Conservation (phyloP, 2,113 vertebrate genomes). For the Bubalus kerabau region DNA sequence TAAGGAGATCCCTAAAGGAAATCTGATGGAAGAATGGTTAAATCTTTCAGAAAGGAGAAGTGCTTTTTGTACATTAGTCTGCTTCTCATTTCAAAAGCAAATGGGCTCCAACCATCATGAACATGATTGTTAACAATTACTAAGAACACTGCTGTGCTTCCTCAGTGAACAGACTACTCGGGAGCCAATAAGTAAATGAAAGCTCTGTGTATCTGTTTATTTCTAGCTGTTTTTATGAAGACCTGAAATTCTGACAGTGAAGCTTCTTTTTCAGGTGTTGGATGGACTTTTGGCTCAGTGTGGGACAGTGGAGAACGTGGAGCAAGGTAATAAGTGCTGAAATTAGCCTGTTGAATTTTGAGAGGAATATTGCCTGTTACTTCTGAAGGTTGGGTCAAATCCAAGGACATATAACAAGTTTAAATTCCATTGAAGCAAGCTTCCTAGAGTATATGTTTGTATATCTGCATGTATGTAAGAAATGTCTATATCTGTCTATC, state of each 20-base stretch:
- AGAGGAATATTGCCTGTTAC: not conserved
- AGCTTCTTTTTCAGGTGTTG: slow-evolving; percentile 84
- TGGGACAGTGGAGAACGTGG: slow-evolving; percentile 93
- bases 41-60: not conserved
- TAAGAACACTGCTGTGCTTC: not conserved
- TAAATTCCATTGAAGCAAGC: not conserved
- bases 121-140: not conserved
- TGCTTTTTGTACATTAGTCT: not conserved
- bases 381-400: not conserved
- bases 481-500: not conserved
- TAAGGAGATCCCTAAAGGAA: not conserved
- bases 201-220: not conserved
- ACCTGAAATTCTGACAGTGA: slow-evolving; percentile 7
- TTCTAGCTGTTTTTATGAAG: slow-evolving; percentile 4
- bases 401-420: not conserved
- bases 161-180: not conserved
- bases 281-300: slow-evolving; percentile 92
- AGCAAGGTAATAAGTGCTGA: slow-evolving; percentile 88
- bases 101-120: not conserved
- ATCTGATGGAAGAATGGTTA: not conserved
- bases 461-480: not conserved
- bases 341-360: not conserved
- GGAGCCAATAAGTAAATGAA: not conserved
- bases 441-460: not conserved
- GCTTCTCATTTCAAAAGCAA: not conserved